Base-by-base conservation (phyloP, 1,140 invertebrate genomes). In the Samia ricini region DNA sequence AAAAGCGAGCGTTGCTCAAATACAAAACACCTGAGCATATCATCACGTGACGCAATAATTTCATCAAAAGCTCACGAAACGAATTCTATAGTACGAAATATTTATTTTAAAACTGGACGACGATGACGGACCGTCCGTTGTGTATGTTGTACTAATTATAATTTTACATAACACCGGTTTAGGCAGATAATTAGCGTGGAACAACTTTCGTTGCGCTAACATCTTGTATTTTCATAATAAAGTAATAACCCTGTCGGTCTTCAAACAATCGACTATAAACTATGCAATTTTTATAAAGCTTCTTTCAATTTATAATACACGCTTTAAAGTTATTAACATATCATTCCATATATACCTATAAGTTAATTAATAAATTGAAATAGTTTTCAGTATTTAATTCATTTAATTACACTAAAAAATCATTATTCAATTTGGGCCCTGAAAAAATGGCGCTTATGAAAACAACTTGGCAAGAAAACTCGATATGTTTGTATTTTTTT, bases 81-180 rank as follows among this genome's bases (percentile, higher is more conserved):
- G 10, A 12, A 24, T 24, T 55, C 50, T 52, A 12, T 55, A 12
- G 18, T 55, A 55, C 22, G 52, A 55, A 55, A 55, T 55, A 22
- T 55, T 22, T 12, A n/a, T n/a, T 42, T 42, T 42, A 42, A 42
- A 42, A 42, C 33, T 42, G 33, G 33, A 42, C 15, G 33, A 55
- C 10, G 33, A 42, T 12, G 33, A 55, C 10, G 24, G 22, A 22
- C 10, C 21, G 52, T 2, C 19, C 20, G 24, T 24, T n/a, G 52
- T 55, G 18, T 6, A 23, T n/a, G 50, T 21, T 42, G 10, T 52
- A 55, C 22, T 55, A 55, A 55, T 55, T 55, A 55, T 55, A 55
- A 55, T 55, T 51, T 55, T 55, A 55, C 52, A 55, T 55, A 55
- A 55, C 6, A 55, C 52, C 52, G 52, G 52, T 55, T 55, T 55